These are phyloP conservation scores for Aegotheles bennettii DNA, from an alignment of 2,113 vertebrate genomes.

Conservation along the genomic window DNA sequence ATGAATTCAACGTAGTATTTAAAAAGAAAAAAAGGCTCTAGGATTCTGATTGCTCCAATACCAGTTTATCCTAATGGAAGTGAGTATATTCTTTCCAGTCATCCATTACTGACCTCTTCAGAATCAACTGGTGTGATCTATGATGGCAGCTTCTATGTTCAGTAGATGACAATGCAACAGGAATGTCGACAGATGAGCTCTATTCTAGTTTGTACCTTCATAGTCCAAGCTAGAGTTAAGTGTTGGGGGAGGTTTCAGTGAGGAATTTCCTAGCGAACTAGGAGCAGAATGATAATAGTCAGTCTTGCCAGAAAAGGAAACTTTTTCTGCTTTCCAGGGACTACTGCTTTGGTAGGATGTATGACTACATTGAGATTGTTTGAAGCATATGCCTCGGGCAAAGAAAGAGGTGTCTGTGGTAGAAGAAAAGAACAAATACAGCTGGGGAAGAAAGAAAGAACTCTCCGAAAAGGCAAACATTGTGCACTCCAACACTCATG, in stretches of 20 bases:
- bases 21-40: neutral
- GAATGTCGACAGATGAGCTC: neutral
- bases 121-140: neutral
- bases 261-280: neutral
- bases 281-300: neutral
- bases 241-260: accelerated
- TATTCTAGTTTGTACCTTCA: neutral
- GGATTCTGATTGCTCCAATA: neutral
- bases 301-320: neutral
- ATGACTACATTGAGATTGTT: neutral
- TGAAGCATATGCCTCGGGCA: neutral
- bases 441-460: neutral
- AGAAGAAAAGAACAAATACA: neutral
- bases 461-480: neutral
- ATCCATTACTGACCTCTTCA: neutral
- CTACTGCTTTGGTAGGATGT: neutral
- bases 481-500: neutral
- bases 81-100: neutral
- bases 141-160: neutral
- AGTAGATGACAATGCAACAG: neutral
- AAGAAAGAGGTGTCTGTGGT: neutral
- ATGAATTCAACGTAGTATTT: too few species aligned
- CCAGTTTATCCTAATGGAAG: neutral
- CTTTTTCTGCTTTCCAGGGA: neutral
- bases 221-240: neutral